phyloP scores from a whole-genome alignment of 2,888 invertebrate species.

The Eilema sororculum region DNA sequence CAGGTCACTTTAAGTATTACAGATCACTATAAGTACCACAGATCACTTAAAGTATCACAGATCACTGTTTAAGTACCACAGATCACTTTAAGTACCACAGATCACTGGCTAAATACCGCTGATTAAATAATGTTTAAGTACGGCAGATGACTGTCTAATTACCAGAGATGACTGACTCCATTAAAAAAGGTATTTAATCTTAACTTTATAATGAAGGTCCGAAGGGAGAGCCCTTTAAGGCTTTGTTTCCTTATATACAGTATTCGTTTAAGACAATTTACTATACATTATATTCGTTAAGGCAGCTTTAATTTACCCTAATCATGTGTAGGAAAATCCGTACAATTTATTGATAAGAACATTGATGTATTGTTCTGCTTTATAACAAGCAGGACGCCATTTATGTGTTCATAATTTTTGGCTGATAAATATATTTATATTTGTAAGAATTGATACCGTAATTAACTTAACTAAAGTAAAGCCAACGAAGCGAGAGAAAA shows the following conservation, averaged over 20 bases:
- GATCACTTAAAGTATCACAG: neutral
- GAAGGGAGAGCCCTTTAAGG: neutral
- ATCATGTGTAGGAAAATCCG: neutral
- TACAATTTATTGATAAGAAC: neutral
- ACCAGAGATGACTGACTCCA: too few relatives aligned
- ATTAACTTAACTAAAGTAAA: neutral
- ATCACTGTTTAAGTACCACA: neutral
- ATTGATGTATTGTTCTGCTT: neutral
- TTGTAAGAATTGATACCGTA: neutral
- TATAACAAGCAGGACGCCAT: neutral
- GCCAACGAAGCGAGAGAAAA: too few relatives aligned
- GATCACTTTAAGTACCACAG: neutral
- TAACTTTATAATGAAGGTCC: neutral
- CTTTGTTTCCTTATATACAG: neutral
- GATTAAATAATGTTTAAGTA: too few relatives aligned
- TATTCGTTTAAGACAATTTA: neutral
- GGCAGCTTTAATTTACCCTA: conserved; percentile 4
- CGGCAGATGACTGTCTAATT: too few relatives aligned
- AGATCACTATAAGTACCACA: neutral
- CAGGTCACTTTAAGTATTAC: too few relatives aligned
- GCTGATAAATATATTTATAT: neutral
- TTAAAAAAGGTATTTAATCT: too few relatives aligned
- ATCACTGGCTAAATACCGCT: too few relatives aligned
- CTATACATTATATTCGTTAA: neutral
- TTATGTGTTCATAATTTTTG: neutral